Evolutionary conservation across 1,140 invertebrate genomes (phyloP).

Genomic region (Drosophila burlai): DNA sequence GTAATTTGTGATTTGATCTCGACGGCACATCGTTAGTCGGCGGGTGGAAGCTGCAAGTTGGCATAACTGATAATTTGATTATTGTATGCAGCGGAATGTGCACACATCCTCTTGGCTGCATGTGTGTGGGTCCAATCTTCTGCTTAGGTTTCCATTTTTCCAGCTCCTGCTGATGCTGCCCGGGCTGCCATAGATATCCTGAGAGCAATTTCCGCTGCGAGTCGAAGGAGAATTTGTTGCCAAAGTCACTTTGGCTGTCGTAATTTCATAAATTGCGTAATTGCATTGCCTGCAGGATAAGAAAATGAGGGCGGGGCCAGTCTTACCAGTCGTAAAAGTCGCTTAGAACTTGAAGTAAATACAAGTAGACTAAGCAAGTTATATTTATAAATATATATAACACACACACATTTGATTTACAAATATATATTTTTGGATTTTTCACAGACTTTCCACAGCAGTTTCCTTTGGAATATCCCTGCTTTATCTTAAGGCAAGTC

Average conservation of each 20-base stretch:
- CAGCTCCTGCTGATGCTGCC: slow-evolving; percentile 15
- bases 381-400: too few relatives aligned
- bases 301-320: not conserved
- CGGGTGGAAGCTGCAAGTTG: slow-evolving; percentile 38
- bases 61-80: slow-evolving; percentile 73
- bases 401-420: too few relatives aligned
- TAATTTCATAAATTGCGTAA: slow-evolving; percentile 74
- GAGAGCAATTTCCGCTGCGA: slow-evolving; percentile 52
- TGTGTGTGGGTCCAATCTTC: slow-evolving; percentile 18
- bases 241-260: slow-evolving; percentile 52
- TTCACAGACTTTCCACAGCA: fast-evolving
- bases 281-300: slow-evolving; percentile 47
- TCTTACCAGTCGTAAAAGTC: too few relatives aligned
- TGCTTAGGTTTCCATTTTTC: slow-evolving; percentile 35
- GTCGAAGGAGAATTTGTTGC: slow-evolving; percentile 49
- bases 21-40: slow-evolving; percentile 35
- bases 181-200: slow-evolving; percentile 24
- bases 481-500: not conserved
- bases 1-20: slow-evolving; percentile 60
- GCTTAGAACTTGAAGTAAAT: too few relatives aligned
- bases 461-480: too few relatives aligned
- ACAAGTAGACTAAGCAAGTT: too few relatives aligned
- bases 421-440: too few relatives aligned
- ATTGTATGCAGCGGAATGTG: slow-evolving; percentile 34
- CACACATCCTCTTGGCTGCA: not conserved